Conservation (phyloP, 2,888 invertebrate genomes). For the Strigamia maritima region DNA sequence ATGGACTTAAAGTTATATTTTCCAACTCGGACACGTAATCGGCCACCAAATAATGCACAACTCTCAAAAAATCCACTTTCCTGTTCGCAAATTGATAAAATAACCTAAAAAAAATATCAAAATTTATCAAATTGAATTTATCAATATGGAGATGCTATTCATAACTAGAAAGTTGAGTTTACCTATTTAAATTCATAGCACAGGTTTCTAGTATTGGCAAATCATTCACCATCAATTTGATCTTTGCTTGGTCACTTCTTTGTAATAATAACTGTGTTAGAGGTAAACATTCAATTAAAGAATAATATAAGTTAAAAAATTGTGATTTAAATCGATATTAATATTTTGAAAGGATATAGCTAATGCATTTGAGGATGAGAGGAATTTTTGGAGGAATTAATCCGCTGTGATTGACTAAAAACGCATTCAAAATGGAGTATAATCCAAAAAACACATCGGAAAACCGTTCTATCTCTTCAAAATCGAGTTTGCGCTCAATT, state of each 20-base stretch:
- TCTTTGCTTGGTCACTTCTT: not conserved
- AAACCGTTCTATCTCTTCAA: not conserved
- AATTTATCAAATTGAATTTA: not conserved
- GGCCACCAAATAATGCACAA: not conserved
- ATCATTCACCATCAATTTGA: not conserved
- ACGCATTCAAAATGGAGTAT: not conserved
- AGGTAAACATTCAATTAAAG: not conserved
- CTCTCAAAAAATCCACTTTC: not conserved
- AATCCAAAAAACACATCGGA: not conserved
- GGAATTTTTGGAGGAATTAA: not conserved
- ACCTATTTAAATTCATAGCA: not conserved
- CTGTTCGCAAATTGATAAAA: not conserved
- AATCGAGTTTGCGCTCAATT: not conserved
- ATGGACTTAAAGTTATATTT: not conserved
- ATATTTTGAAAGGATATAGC: not conserved
- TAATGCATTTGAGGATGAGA: not conserved
- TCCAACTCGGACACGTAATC: not conserved
- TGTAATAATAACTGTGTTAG: not conserved
- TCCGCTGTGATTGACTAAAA: not conserved
- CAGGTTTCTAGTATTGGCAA: not conserved
- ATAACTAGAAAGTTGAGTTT: not conserved
- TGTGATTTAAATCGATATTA: not conserved
- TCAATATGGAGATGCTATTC: too few species aligned
- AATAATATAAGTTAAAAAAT: not conserved
- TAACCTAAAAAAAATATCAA: not conserved